Evolutionary conservation across 2,113 vertebrate species (phyloP), one percentile per base, ranked within the genome.

Genomic region (Lycocorax pyrrhopterus): DNA sequence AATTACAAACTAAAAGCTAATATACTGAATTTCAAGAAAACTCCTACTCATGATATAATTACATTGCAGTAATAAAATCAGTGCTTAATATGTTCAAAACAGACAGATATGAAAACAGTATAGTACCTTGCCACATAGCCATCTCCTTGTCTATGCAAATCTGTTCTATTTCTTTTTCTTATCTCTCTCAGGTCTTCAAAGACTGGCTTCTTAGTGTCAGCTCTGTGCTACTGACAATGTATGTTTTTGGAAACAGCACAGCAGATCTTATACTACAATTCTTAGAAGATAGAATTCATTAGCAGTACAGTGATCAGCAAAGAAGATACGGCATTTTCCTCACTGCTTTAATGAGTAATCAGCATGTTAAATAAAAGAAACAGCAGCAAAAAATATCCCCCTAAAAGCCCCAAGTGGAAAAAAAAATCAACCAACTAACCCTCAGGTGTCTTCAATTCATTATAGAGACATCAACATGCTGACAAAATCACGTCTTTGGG

Each of bases 1-100:
- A 98, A 87, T 97, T 97, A 97, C 97, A 97, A 98, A 98, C 94
- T 98, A 98, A 98, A 97, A 98, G 91, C 97, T 98, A 98, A 98
- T 98, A 98, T 98, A 97, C 95, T 98, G 63, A 97, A 98, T 96
- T 96, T 98, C 86, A 97, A 98, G 96, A 98, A 97, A 98, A 98
- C 93, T 97, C 91, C 69, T 98, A 97, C 96, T 96, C 78, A 98
- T 96, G 93, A 93, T 88, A 96, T 95, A 98, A 91, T 95, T 97
- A 97, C 91, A 93, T 91, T 95, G 55, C 85, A 96, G 78, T 91
- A 94, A 88, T 84, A 90, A 96, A 96, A 94, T 96, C 83, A 92
- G 64, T 94, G 71, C 94, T 97, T 94, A 96, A 95, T 80, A 76
- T 93, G 80, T 92, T 97, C 79, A 91, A 94, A 93, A 67, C 37